Evolutionary conservation across 2,797 vertebrate species (phyloP).

Genomic region (Neosilurus mollespiculum): DNA sequence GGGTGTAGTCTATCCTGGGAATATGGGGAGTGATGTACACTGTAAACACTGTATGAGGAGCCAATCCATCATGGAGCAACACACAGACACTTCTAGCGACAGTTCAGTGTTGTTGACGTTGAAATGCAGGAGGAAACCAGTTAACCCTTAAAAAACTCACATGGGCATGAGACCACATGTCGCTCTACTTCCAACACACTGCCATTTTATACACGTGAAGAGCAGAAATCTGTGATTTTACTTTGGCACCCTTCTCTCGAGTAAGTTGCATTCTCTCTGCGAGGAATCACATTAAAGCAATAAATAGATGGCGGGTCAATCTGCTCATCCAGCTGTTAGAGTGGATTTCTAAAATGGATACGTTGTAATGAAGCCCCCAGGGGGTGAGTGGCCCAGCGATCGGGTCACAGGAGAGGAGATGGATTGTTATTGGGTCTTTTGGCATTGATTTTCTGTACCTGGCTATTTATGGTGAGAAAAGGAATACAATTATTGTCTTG

Average conservation of each 20-base stretch:
- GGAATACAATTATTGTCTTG: constrained; percentile 59
- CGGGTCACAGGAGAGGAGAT: constrained; percentile 46
- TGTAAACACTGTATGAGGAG: neutral
- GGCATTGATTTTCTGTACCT: constrained; percentile 55
- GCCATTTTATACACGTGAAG: neutral
- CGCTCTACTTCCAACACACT: neutral
- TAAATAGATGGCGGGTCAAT: constrained; percentile 46
- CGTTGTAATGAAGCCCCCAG: constrained; percentile 39
- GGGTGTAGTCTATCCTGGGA: neutral
- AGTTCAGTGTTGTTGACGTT: neutral
- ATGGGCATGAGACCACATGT: neutral
- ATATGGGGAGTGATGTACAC: neutral
- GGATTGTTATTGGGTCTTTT: constrained; percentile 50
- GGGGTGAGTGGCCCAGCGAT: constrained; percentile 12
- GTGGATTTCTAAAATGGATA: constrained; percentile 46
- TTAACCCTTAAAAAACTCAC: neutral
- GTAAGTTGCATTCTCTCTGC: constrained; percentile 6
- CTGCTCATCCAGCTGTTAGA: constrained; percentile 30
- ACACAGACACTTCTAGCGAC: neutral
- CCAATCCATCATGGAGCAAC: neutral
- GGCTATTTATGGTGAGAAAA: constrained; percentile 52
- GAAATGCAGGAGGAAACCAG: neutral
- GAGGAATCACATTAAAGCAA: constrained; percentile 45
- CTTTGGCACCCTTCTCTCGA: neutral
- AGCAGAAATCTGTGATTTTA: neutral